phyloP scores from a whole-genome alignment of 2,113 vertebrate species.

The Chloropsis hardwickii region DNA sequence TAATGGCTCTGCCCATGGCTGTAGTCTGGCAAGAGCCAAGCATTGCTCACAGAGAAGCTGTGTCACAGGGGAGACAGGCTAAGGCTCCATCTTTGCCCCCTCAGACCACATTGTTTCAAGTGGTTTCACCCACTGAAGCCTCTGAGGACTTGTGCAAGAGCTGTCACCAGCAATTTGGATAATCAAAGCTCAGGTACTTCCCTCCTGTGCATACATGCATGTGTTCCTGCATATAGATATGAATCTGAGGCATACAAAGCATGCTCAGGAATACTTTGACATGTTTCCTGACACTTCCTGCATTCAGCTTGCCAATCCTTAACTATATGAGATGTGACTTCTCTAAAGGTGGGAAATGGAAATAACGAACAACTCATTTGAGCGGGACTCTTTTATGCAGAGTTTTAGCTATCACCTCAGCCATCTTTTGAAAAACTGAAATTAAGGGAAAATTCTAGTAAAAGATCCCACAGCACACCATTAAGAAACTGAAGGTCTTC shows the following conservation, averaged over 20 bases:
- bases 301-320: background rate
- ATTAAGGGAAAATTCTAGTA: background rate
- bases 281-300: background rate
- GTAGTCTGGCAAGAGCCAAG: background rate
- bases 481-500: background rate
- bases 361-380: background rate
- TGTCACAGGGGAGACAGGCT: background rate
- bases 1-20: background rate
- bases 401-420: background rate
- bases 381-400: background rate
- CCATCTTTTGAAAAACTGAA: background rate
- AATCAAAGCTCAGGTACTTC: background rate
- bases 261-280: background rate
- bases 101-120: rapidly evolving
- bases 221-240: background rate
- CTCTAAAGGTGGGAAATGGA: background rate
- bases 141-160: background rate
- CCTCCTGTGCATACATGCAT: background rate
- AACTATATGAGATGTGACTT: background rate
- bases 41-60: background rate
- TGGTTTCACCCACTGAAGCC: background rate
- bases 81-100: background rate
- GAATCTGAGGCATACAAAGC: background rate
- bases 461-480: background rate
- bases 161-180: background rate